These are phyloP conservation scores for Lordiphosa collinella DNA, from an alignment of 1,140 invertebrate genomes.

Conservation along the genomic window DNA sequence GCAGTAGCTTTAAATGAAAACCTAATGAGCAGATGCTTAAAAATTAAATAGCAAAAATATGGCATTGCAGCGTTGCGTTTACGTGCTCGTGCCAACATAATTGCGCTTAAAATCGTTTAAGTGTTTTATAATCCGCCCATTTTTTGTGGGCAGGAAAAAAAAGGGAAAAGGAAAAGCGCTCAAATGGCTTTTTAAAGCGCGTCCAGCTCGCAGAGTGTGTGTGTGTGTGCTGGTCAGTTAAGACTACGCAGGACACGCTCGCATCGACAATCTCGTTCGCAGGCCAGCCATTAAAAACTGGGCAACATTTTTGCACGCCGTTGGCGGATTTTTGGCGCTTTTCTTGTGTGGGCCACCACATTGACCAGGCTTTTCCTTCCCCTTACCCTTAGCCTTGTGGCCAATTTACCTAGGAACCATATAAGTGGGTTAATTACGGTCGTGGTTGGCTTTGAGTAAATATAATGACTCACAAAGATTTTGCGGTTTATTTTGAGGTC, in stretches of 20 bases:
- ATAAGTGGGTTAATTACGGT: conserved; percentile 67
- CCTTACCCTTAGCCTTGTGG: background rate
- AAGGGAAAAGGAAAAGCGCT: conserved; percentile 26
- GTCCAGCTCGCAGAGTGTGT: conserved; percentile 15
- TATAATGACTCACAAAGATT: background rate
- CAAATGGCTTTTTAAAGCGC: conserved; percentile 75
- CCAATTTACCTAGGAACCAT: conserved; percentile 32
- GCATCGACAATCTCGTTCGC: conserved; percentile 20
- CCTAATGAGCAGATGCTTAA: conserved; percentile 61
- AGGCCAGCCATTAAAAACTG: conserved; percentile 57
- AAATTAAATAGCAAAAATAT: conserved; percentile 47
- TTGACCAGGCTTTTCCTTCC: conserved; percentile 17
- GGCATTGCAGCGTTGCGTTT: conserved; percentile 30
- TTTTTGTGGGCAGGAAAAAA: conserved; percentile 21
- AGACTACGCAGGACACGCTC: conserved; percentile 14
- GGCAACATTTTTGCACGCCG: conserved; percentile 55
- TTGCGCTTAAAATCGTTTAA: conserved; percentile 77
- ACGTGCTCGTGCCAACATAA: conserved; percentile 70
- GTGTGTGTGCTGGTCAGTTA: conserved; percentile 50
- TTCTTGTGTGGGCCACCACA: conserved; percentile 24
- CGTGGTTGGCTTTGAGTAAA: conserved; percentile 22
- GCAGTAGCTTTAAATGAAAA: conserved; percentile 55
- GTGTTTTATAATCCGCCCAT: conserved; percentile 71
- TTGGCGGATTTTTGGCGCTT: conserved; percentile 40
- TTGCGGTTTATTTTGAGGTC: too few relatives aligned